phyloP scores from a whole-genome alignment of 2,888 invertebrate genomes.

The Homarus gammarus region DNA sequence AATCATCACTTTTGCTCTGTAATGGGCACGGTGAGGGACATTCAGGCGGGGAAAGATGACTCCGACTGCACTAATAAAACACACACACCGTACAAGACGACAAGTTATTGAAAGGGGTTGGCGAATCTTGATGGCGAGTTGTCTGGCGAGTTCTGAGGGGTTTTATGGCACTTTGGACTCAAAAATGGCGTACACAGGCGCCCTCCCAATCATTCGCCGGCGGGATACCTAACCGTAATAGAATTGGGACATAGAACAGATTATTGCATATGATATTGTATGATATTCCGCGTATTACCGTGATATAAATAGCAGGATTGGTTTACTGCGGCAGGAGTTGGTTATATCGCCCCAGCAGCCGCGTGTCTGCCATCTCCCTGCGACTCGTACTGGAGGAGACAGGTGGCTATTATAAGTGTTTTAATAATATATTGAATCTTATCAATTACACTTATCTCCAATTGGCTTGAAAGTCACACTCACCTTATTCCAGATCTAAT shows the following conservation, averaged over 20 bases:
- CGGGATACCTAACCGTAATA: slow-evolving; percentile 25
- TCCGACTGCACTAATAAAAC: slow-evolving; percentile 24
- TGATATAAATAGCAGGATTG: background rate
- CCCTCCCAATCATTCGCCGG: slow-evolving; percentile 27
- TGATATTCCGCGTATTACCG: slow-evolving; percentile 19
- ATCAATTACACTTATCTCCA: too few species aligned
- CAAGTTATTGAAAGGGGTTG: slow-evolving; percentile 41
- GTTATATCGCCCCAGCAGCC: background rate
- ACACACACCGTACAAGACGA: slow-evolving; percentile 34
- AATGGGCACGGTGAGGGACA: slow-evolving; percentile 2
- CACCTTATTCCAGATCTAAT: too few species aligned
- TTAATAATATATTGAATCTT: too few species aligned
- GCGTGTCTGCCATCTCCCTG: too few species aligned
- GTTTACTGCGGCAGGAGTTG: background rate
- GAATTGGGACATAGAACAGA: slow-evolving; percentile 36
- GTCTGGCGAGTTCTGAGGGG: slow-evolving; percentile 2
- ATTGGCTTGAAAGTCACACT: too few species aligned
- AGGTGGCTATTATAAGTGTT: too few species aligned
- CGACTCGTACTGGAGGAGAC: too few species aligned
- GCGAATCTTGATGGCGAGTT: slow-evolving; percentile 35
- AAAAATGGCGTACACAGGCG: slow-evolving; percentile 15
- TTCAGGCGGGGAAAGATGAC: slow-evolving; percentile 3
- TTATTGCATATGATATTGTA: slow-evolving; percentile 31
- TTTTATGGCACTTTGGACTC: background rate
- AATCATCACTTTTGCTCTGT: slow-evolving; percentile 30